Evolutionary conservation across 2,113 vertebrate species (phyloP).

Genomic region (Alethe castanea): DNA sequence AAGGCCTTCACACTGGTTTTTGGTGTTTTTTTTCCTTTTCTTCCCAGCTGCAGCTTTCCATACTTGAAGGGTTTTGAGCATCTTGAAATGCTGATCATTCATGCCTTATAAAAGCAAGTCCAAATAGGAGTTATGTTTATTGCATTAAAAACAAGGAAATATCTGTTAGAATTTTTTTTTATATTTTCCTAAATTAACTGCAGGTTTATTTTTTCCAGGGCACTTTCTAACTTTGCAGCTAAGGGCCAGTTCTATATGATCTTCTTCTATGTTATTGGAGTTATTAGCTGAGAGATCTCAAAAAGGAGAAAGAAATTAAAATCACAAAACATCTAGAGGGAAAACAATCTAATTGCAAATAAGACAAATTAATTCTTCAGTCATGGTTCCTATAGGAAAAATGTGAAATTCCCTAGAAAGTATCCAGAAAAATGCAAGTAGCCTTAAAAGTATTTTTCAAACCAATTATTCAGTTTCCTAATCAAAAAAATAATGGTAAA

Average conservation of each 20-base stretch:
- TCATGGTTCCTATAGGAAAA: not conserved
- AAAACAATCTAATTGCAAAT: not conserved
- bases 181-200: not conserved
- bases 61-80: not conserved
- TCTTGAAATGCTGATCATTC: not conserved
- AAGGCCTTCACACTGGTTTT: not conserved
- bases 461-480: not conserved
- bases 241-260: not conserved
- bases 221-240: not conserved
- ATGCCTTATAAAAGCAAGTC: not conserved
- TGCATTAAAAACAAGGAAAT: not conserved
- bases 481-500: not conserved
- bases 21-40: accelerated
- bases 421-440: not conserved
- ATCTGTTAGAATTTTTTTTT: not conserved
- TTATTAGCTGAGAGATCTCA: not conserved
- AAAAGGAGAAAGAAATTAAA: not conserved
- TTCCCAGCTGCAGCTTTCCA: not conserved
- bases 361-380: not conserved
- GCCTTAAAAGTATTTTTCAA: not conserved
- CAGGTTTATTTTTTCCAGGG: not conserved
- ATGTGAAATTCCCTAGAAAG: not conserved
- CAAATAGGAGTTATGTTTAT: not conserved
- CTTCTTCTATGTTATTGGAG: not conserved
- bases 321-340: not conserved